Conservation (phyloP, 1,140 invertebrate species). For the Leucophenga varia region DNA sequence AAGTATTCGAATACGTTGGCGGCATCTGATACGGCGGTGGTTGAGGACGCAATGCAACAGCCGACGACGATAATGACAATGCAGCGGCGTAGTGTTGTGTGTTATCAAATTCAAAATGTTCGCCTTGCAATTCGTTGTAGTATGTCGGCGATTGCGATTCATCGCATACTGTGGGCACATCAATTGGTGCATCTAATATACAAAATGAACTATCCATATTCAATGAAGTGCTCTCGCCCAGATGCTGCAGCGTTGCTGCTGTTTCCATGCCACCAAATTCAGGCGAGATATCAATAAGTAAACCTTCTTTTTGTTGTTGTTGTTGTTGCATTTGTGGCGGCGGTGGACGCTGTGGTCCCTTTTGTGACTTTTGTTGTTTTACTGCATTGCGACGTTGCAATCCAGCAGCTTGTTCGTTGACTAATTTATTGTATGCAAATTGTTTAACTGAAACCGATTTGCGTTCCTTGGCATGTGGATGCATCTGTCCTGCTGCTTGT, state of each 20-base stretch:
- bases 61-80: no score
- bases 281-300: constrained; percentile 65
- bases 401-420: constrained; percentile 62
- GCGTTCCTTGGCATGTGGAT: constrained; percentile 55
- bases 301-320: constrained; percentile 58
- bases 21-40: constrained; percentile 60
- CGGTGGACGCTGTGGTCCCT: constrained; percentile 59
- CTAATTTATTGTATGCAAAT: constrained; percentile 75
- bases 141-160: constrained; percentile 33
- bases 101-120: constrained; percentile 30
- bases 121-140: constrained; percentile 23
- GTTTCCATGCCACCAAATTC: constrained; percentile 50
- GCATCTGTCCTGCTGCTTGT: constrained; percentile 1
- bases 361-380: constrained; percentile 19
- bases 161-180: constrained; percentile 60
- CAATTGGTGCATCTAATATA: constrained; percentile 76
- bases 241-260: not conserved
- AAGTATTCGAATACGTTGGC: constrained; percentile 58
- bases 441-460: constrained; percentile 65
- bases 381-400: constrained; percentile 37
- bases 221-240: constrained; percentile 33
- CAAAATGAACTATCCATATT: constrained; percentile 58
- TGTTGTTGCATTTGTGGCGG: constrained; percentile 55
- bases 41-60: constrained; percentile 32
- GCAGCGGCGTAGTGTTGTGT: no score